phyloP scores from a whole-genome alignment of 2,797 vertebrate species.

The Neosilurus hyrtlii region DNA sequence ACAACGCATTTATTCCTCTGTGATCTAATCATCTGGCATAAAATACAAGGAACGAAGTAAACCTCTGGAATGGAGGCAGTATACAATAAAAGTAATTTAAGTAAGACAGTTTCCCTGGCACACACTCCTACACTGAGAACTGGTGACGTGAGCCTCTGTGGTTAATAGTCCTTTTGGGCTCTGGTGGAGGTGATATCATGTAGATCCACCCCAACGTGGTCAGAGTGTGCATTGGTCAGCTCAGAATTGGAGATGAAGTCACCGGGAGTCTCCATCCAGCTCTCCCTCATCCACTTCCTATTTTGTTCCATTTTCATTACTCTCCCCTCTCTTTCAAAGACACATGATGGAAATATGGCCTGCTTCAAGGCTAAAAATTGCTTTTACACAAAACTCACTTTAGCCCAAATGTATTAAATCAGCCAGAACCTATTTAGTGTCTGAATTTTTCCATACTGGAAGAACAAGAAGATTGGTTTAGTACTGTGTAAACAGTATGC shows the following conservation, averaged over 20 bases:
- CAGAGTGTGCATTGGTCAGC: constrained; percentile 12
- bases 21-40: constrained; percentile 29
- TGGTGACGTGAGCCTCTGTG: constrained; percentile 11
- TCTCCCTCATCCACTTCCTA: not conserved
- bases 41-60: not conserved
- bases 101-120: constrained; percentile 8
- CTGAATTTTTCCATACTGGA: not conserved
- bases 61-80: not conserved
- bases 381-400: not conserved
- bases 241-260: constrained; percentile 37
- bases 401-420: not conserved
- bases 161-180: constrained; percentile 13
- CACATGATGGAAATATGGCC: constrained; percentile 7
- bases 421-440: not conserved
- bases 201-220: constrained; percentile 6
- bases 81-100: not conserved
- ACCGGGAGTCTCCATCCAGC: constrained; percentile 10
- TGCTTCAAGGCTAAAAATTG: not conserved
- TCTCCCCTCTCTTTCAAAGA: constrained; percentile 2
- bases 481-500: not conserved
- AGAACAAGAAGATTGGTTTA: not conserved
- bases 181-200: constrained; percentile 36
- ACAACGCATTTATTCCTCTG: constrained; percentile 16
- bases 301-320: not conserved
- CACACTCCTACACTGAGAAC: not conserved